These are phyloP conservation scores for Pectinophora gossypiella DNA, from an alignment of 1,140 invertebrate genomes.

Conservation along the genomic window DNA sequence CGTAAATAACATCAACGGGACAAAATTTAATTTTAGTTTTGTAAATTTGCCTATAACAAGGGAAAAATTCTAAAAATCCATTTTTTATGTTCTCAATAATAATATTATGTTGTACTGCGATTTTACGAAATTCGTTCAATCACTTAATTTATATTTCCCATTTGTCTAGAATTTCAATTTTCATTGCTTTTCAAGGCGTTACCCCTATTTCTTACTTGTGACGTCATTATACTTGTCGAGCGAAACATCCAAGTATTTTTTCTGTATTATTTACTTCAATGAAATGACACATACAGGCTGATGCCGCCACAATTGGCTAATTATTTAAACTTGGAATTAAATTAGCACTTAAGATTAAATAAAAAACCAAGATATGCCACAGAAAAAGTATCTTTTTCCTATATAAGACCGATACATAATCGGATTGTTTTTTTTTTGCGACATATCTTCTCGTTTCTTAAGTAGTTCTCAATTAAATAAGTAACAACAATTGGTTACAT, in stretches of 20 bases:
- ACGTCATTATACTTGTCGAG: not conserved
- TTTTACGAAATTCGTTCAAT: slow-evolving; percentile 11
- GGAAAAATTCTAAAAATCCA: slow-evolving; percentile 2
- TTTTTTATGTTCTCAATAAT: slow-evolving; percentile 1
- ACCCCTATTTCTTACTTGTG: not conserved
- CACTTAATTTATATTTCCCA: not conserved
- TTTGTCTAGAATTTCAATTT: not conserved
- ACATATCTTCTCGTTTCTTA: too few relatives aligned
- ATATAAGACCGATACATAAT: too few relatives aligned
- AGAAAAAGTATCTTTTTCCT: too few relatives aligned
- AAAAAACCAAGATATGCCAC: not conserved
- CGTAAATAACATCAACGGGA: slow-evolving; percentile 9
- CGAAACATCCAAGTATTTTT: not conserved
- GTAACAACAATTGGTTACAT: slow-evolving; percentile 14
- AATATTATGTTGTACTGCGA: slow-evolving; percentile 10
- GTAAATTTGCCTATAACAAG: slow-evolving; percentile 13
- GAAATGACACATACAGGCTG: not conserved
- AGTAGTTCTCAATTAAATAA: slow-evolving; percentile 7
- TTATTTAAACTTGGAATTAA: not conserved
- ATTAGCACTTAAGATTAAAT: not conserved
- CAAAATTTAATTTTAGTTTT: slow-evolving; percentile 8
- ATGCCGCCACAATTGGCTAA: not conserved
- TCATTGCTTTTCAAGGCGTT: not conserved
- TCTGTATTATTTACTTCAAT: not conserved
- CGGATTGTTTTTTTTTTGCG: too few relatives aligned